Percentiles rank a stretch among this genome's conserved stretches.
phyloP scores from a whole-genome alignment of 2,888 invertebrate species.

The Drosophila melanocephala region DNA sequence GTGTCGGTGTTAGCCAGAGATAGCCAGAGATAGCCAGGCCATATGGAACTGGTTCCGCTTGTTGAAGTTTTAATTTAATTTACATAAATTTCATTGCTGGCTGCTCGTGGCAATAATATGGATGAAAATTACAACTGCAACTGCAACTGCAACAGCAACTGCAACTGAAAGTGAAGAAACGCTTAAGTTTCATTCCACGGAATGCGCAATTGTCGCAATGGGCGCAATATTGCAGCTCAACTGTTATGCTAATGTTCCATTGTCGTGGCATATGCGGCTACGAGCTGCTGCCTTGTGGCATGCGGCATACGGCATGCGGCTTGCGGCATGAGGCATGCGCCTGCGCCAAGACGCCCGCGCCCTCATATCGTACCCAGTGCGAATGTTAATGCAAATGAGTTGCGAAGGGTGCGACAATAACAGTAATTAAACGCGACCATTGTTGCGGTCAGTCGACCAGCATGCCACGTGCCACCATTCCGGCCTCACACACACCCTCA shows the following conservation, averaged over 20 bases:
- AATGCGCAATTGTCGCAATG: slow-evolving; percentile 63
- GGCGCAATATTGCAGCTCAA: slow-evolving; percentile 44
- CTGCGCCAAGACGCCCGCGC: slow-evolving; percentile 40
- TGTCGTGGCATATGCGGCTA: slow-evolving; percentile 21
- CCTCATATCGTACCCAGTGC: slow-evolving; percentile 17
- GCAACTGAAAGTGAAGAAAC: slow-evolving; percentile 30
- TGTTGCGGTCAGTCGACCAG: slow-evolving; percentile 76
- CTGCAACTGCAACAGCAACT: background rate
- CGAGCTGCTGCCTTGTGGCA: slow-evolving; percentile 43
- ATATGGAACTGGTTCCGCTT: slow-evolving; percentile 79
- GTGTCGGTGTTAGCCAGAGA: background rate
- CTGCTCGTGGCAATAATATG: slow-evolving; percentile 34
- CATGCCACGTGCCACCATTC: slow-evolving; percentile 45
- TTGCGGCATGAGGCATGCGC: slow-evolving; percentile 27
- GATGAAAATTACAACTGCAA: slow-evolving; percentile 6
- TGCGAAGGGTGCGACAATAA: slow-evolving; percentile 77
- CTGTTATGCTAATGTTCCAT: slow-evolving; percentile 63
- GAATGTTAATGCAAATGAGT: slow-evolving; percentile 66
- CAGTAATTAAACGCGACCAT: slow-evolving; percentile 78
- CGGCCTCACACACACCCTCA: slow-evolving; percentile 23
- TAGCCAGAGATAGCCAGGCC: slow-evolving; percentile 27
- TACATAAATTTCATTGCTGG: slow-evolving; percentile 81
- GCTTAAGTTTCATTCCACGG: slow-evolving; percentile 26
- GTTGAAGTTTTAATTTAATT: slow-evolving; percentile 80
- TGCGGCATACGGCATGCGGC: slow-evolving; percentile 13